Conservation (phyloP, 1,140 invertebrate genomes). For the Hestina assimilis region DNA sequence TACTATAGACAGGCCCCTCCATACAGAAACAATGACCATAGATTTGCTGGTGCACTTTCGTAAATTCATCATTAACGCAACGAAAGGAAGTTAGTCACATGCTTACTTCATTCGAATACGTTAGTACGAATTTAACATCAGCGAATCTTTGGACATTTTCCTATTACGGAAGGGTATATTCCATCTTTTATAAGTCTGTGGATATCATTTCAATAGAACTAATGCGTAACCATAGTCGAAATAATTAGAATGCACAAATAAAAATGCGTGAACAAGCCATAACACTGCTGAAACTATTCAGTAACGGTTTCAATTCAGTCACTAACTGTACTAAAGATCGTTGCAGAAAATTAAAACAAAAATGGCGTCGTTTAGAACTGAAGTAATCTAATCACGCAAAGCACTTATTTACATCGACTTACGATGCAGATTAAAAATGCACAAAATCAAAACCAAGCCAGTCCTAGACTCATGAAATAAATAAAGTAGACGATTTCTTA, state of each 20-base stretch:
- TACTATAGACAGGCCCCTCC: too few species aligned
- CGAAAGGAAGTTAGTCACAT: too few species aligned
- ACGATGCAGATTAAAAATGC: conserved; percentile 46
- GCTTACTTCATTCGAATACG: too few species aligned
- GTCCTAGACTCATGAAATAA: conserved; percentile 47
- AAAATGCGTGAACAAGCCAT: conserved; percentile 25
- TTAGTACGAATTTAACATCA: too few species aligned
- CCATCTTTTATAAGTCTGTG: too few species aligned
- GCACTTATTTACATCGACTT: conserved; percentile 33
- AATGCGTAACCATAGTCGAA: conserved; percentile 29
- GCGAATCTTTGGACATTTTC: too few species aligned
- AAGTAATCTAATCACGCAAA: conserved; percentile 27
- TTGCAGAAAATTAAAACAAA: conserved; percentile 13
- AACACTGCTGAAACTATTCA: conserved; percentile 24
- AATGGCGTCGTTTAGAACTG: conserved; percentile 16
- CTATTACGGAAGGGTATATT: too few species aligned
- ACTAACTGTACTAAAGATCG: conserved; percentile 3
- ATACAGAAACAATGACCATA: too few species aligned
- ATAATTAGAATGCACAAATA: conserved; percentile 25
- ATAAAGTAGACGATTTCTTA: conserved; percentile 24
- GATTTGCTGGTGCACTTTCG: too few species aligned
- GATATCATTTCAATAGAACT: conserved; percentile 15
- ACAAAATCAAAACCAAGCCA: conserved; percentile 68
- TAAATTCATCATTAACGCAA: too few species aligned
- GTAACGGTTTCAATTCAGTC: conserved; percentile 19